A percentile compares a stretch with the other conserved stretches of the same genome.
phyloP scores from a whole-genome alignment of 1,140 invertebrate genomes.

The Maniola jurtina region DNA sequence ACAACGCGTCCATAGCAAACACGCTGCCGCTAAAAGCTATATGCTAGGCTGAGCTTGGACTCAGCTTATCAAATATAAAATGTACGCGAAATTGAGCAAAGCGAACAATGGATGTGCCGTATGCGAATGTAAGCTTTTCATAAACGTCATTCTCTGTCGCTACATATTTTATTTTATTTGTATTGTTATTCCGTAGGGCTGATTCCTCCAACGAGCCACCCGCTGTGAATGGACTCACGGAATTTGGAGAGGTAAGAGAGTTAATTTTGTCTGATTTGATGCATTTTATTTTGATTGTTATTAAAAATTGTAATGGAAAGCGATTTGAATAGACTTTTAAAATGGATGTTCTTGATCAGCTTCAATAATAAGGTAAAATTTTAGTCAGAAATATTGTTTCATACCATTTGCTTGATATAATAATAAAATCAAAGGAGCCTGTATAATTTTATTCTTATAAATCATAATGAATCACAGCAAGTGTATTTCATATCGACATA shows the following conservation, averaged over 20 bases:
- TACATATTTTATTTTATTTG: conserved; percentile 41
- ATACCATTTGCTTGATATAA: too few relatives aligned
- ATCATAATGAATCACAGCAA: too few relatives aligned
- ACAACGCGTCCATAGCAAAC: too few relatives aligned
- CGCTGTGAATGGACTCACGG: conserved; percentile 84
- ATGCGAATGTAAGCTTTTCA: conserved; percentile 24
- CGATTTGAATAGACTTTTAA: neutral
- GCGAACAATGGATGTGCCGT: conserved; percentile 20
- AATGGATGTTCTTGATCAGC: too few relatives aligned
- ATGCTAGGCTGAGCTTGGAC: too few relatives aligned
- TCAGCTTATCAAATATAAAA: neutral
- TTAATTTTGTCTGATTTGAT: conserved; percentile 2
- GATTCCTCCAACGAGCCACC: conserved; percentile 87
- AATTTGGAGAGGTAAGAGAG: conserved; percentile 85
- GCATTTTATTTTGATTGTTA: neutral
- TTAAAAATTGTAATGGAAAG: neutral
- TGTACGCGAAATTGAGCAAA: conserved; percentile 19
- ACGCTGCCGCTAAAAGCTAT: too few relatives aligned
- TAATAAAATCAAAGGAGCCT: too few relatives aligned
- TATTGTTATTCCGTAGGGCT: conserved; percentile 80
- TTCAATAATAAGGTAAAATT: too few relatives aligned
- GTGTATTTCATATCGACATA: neutral
- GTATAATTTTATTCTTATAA: too few relatives aligned
- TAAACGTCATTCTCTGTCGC: conserved; percentile 32
- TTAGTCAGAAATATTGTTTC: too few relatives aligned